Conservation (phyloP, 2,797 vertebrate genomes). For the Thripadectes ignobilis region DNA sequence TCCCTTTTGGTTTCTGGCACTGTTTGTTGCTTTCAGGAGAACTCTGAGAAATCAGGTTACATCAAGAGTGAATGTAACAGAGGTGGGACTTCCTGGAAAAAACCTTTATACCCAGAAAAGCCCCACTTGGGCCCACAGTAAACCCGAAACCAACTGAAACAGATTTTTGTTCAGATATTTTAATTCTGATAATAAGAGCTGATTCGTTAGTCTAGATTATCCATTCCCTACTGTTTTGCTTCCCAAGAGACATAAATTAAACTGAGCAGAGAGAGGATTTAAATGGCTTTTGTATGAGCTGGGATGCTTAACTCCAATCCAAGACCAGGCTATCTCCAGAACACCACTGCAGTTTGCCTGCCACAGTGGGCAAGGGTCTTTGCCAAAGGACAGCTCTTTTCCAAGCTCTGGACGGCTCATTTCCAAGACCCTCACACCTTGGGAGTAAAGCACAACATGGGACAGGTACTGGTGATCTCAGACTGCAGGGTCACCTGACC, state of each 20-base stretch:
- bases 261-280: background rate
- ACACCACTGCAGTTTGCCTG: rapidly evolving
- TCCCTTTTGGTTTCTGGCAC: background rate
- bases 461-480: background rate
- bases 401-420: background rate
- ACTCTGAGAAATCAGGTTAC: background rate
- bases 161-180: background rate
- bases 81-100: background rate
- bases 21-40: background rate
- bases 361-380: background rate
- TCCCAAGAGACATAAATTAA: background rate
- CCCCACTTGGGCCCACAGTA: background rate
- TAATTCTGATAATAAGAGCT: background rate
- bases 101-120: background rate
- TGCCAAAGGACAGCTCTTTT: background rate
- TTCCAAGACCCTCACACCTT: background rate
- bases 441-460: background rate
- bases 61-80: background rate
- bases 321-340: background rate
- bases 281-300: background rate
- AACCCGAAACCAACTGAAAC: background rate
- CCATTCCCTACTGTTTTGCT: background rate
- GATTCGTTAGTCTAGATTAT: background rate
- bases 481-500: background rate
- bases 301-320: background rate